Conservation (phyloP, 2,113 vertebrate genomes). For the Callopanchax toddi region DNA sequence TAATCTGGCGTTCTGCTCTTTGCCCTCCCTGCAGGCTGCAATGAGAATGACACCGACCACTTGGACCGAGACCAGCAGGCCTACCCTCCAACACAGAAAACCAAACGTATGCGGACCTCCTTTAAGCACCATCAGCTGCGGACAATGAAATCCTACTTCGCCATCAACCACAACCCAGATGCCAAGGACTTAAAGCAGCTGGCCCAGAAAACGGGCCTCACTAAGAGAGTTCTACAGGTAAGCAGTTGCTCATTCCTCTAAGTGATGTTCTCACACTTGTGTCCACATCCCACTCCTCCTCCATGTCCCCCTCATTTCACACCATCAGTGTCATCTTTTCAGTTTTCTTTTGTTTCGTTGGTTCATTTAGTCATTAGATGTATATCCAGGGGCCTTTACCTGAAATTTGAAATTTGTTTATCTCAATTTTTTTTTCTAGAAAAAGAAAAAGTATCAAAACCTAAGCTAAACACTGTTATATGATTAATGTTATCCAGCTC, state of each 20-base stretch:
- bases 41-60: conserved; percentile 96
- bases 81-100: conserved; percentile 96
- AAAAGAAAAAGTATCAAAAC: conserved; percentile 32
- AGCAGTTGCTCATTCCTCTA: conserved; percentile 71
- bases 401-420: conserved; percentile 21
- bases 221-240: conserved; percentile 99
- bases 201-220: conserved; percentile 99
- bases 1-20: conserved; percentile 13
- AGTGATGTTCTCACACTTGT: conserved; percentile 42
- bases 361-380: conserved; percentile 68
- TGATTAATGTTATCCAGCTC: conserved; percentile 42
- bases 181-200: conserved; percentile 99
- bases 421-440: conserved; percentile 37
- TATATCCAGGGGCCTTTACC: conserved; percentile 53
- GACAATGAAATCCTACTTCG: conserved; percentile 99
- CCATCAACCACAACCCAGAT: conserved; percentile 99
- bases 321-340: conserved; percentile 61
- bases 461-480: conserved; percentile 38
- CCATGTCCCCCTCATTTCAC: conserved; percentile 55
- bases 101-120: conserved; percentile 98
- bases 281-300: conserved; percentile 50
- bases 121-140: conserved; percentile 99
- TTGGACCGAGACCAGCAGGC: conserved; percentile 98
- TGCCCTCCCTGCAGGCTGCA: conserved; percentile 85
- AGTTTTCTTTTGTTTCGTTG: conserved; percentile 63